phyloP scores from a whole-genome alignment of 2,797 vertebrate species.

The Myripristis murdjan region DNA sequence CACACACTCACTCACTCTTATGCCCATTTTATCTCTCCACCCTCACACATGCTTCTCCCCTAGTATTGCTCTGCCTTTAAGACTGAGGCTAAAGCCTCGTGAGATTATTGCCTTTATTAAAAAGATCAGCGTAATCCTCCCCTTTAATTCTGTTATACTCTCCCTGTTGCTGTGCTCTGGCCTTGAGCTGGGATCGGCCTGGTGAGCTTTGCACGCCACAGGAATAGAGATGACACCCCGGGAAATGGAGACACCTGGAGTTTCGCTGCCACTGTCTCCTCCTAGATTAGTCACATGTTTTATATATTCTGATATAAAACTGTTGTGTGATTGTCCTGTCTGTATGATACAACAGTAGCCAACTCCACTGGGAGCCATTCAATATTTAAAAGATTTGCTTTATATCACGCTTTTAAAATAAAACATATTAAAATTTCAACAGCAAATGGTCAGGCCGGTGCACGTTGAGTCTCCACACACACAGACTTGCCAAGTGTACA shows the following conservation, averaged over 20 bases:
- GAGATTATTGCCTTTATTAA: slow-evolving; percentile 73
- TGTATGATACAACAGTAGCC: slow-evolving; percentile 3
- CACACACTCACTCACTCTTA: not conserved
- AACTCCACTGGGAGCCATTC: slow-evolving; percentile 4
- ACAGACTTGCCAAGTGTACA: too few species aligned
- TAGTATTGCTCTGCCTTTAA: slow-evolving; percentile 41
- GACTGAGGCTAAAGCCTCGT: slow-evolving; percentile 52
- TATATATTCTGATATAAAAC: slow-evolving; percentile 9
- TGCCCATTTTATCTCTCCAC: slow-evolving; percentile 4
- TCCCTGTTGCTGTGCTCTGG: slow-evolving; percentile 35
- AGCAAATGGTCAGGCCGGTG: too few species aligned
- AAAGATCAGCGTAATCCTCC: slow-evolving; percentile 69
- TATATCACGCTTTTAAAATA: not conserved
- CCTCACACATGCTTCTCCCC: slow-evolving; percentile 30
- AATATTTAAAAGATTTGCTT: slow-evolving; percentile 14
- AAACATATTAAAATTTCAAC: too few species aligned
- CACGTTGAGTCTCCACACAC: too few species aligned
- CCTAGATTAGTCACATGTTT: slow-evolving; percentile 51
- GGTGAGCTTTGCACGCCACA: slow-evolving; percentile 24
- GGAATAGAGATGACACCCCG: slow-evolving; percentile 46
- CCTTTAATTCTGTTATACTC: slow-evolving; percentile 68
- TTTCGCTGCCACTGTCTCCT: slow-evolving; percentile 25
- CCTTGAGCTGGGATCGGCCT: slow-evolving; percentile 44
- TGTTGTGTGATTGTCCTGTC: slow-evolving; percentile 29
- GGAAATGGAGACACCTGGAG: slow-evolving; percentile 52